A percentile compares a stretch with the other conserved stretches of the same genome.
phyloP scores from a whole-genome alignment of 2,797 vertebrate species.

The Scyliorhinus canicula region DNA sequence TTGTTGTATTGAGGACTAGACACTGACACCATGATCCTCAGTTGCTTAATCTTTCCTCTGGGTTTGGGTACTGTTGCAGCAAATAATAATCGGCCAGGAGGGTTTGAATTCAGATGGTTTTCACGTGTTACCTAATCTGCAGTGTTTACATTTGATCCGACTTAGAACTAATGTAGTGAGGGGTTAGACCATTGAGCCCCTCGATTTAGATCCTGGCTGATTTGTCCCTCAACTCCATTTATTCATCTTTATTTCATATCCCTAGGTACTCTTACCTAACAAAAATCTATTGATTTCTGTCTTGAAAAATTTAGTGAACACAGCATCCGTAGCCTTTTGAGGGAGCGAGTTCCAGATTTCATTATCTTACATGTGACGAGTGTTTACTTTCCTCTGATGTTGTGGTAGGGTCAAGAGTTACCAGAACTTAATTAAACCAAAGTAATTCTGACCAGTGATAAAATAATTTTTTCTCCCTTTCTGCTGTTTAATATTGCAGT shows the following conservation, averaged over 20 bases:
- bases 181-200: neutral
- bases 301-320: neutral
- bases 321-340: neutral
- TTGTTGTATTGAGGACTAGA: neutral
- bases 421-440: neutral
- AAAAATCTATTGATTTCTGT: neutral
- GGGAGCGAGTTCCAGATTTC: neutral
- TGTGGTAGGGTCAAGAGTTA: neutral
- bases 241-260: neutral
- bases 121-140: neutral
- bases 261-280: neutral
- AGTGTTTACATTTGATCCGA: neutral
- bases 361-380: neutral
- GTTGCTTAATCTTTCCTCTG: neutral
- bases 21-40: neutral
- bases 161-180: neutral
- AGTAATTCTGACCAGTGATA: neutral
- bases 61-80: neutral
- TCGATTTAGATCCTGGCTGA: neutral
- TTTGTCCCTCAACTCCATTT: neutral
- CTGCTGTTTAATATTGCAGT: neutral
- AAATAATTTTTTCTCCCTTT: neutral
- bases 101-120: neutral
- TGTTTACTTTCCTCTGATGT: neutral
- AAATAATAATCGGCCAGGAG: neutral